Conservation (phyloP, 2,113 vertebrate genomes). For the Carassius gibelio region DNA sequence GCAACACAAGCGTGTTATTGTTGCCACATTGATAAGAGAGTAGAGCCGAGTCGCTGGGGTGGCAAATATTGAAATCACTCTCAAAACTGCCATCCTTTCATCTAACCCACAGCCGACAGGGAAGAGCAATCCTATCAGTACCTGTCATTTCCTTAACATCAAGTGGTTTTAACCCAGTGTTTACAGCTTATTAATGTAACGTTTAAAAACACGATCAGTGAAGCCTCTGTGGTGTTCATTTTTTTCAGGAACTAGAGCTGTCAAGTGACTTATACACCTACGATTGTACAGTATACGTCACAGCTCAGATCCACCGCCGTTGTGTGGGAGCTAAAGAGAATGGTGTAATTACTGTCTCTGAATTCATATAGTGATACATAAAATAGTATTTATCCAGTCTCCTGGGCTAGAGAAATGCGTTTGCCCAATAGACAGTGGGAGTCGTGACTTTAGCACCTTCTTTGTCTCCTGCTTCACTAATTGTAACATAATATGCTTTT, state of each 20-base stretch:
- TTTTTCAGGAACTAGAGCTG: conserved; percentile 61
- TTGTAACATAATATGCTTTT: conserved; percentile 5
- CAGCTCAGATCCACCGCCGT: conserved; percentile 65
- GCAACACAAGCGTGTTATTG: conserved; percentile 95
- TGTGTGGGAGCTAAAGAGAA: conserved; percentile 70
- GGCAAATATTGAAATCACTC: conserved; percentile 60
- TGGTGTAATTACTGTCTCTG: conserved; percentile 81
- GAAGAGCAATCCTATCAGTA: conserved; percentile 39
- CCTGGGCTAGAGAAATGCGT: conserved; percentile 73
- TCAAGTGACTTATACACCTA: conserved; percentile 75
- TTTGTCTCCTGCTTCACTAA: conserved; percentile 49
- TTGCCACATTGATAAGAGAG: conserved; percentile 75
- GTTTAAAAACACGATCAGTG: conserved; percentile 55
- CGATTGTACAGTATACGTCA: conserved; percentile 67
- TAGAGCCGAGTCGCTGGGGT: conserved; percentile 65
- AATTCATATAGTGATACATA: conserved; percentile 81
- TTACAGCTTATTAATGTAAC: conserved; percentile 54
- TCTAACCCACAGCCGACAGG: conserved; percentile 25
- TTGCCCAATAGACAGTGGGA: conserved; percentile 71
- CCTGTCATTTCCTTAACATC: conserved; percentile 49
- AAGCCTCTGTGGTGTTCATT: conserved; percentile 41
- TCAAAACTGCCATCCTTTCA: conserved; percentile 42
- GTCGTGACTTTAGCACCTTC: conserved; percentile 72
- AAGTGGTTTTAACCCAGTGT: conserved; percentile 48
- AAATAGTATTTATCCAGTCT: conserved; percentile 83